Percentiles rank a stretch among this genome's conserved stretches.
phyloP scores from a whole-genome alignment of 2,797 vertebrate species.

The Sebastes diaconus region DNA sequence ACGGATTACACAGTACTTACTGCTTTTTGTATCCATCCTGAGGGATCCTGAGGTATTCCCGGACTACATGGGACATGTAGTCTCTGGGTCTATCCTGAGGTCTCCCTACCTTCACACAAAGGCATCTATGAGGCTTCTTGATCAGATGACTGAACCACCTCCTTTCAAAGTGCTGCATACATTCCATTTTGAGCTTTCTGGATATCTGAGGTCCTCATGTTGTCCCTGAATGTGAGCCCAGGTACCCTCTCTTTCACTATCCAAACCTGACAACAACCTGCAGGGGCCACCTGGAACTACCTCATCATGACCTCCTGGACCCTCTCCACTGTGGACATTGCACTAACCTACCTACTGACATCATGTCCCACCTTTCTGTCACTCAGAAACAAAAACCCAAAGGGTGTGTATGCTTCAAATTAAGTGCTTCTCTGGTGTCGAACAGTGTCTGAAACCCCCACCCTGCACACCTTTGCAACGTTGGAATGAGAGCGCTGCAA shows the following conservation, averaged over 20 bases:
- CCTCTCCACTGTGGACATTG: background rate
- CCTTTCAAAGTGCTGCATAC: too few relatives aligned
- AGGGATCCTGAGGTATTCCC: too few relatives aligned
- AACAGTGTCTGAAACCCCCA: background rate
- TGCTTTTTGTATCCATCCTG: background rate
- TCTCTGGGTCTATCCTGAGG: too few relatives aligned
- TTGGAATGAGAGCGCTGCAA: background rate
- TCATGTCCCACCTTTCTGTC: background rate
- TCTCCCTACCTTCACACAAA: too few relatives aligned
- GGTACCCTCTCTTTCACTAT: background rate
- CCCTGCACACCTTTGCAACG: background rate
- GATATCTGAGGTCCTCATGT: background rate
- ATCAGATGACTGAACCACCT: too few relatives aligned
- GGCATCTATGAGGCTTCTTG: too few relatives aligned
- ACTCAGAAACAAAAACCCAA: background rate
- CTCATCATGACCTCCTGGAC: background rate
- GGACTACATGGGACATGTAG: too few relatives aligned
- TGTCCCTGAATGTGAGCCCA: background rate
- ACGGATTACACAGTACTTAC: background rate
- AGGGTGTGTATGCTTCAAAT: background rate
- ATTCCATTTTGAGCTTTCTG: background rate
- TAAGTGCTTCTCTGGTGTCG: background rate
- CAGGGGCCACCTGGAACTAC: background rate
- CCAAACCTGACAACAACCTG: too few relatives aligned
- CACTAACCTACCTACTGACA: background rate